Percentiles rank a stretch among this genome's conserved stretches.
Evolutionary conservation across 2,797 vertebrate species (phyloP).

Genomic region (Spinibarbus caldwelli): DNA sequence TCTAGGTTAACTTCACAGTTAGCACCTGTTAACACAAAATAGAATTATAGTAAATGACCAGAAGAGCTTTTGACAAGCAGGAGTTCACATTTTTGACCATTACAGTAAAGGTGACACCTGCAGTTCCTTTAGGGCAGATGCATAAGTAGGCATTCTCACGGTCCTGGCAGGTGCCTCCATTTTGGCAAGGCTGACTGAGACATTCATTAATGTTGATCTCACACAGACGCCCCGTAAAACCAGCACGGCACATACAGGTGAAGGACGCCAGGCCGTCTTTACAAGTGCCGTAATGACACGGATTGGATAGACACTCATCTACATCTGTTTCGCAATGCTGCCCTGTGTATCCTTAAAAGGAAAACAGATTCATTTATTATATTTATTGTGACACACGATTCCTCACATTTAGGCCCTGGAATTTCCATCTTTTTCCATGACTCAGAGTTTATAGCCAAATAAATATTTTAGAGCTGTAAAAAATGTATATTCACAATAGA

Average conservation of each 20-base stretch:
- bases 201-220: slow-evolving; percentile 97
- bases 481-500: background rate
- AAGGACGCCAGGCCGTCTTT: slow-evolving; percentile 88
- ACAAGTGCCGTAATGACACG: slow-evolving; percentile 94
- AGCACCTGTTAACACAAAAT: slow-evolving; percentile 75
- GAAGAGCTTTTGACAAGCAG: slow-evolving; percentile 2
- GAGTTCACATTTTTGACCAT: background rate
- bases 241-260: slow-evolving; percentile 87
- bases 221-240: slow-evolving; percentile 91
- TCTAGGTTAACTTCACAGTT: slow-evolving; percentile 96
- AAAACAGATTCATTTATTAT: background rate
- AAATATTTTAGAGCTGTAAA: background rate
- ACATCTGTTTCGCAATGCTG: slow-evolving; percentile 89
- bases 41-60: slow-evolving; percentile 9
- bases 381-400: background rate
- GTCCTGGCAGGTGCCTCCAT: slow-evolving; percentile 93
- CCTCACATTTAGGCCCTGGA: background rate
- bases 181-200: slow-evolving; percentile 92
- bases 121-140: slow-evolving; percentile 90
- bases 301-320: slow-evolving; percentile 88
- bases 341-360: slow-evolving; percentile 86
- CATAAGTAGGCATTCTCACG: slow-evolving; percentile 87
- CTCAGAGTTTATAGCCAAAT: background rate
- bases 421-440: background rate
- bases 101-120: slow-evolving; percentile 74